Evolutionary conservation across 2,888 invertebrate species (phyloP).

Genomic region (Pardosa pseudoannulata): DNA sequence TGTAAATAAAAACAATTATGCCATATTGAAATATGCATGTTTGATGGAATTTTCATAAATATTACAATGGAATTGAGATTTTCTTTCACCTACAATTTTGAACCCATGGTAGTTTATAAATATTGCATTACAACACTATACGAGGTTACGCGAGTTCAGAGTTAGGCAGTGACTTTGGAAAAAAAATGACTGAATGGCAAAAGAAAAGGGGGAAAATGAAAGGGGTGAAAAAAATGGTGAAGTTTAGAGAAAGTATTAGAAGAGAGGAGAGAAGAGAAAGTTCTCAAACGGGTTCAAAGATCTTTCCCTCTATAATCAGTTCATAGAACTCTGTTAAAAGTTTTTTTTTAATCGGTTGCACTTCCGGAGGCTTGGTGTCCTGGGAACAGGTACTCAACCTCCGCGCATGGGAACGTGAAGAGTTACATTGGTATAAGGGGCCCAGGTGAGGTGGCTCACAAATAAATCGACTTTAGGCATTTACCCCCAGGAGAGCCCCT

Average conservation of each 20-base stretch:
- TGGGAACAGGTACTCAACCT: conserved; percentile 56
- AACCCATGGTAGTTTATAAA: not conserved
- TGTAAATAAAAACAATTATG: too few relatives aligned
- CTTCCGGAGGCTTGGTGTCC: conserved; percentile 66
- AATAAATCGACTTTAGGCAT: not conserved
- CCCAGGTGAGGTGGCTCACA: not conserved
- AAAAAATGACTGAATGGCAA: not conserved
- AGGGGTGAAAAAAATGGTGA: conserved; percentile 1
- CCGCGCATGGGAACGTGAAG: conserved; percentile 57
- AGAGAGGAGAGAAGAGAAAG: conserved; percentile 42
- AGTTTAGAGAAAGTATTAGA: conserved; percentile 6
- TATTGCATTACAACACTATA: not conserved
- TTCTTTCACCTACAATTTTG: too few relatives aligned
- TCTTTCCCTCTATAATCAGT: conserved; percentile 45
- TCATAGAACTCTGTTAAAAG: conserved; percentile 52
- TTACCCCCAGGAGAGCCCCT: not conserved
- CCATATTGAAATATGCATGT: too few relatives aligned
- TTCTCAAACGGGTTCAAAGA: conserved; percentile 68
- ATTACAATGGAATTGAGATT: too few relatives aligned
- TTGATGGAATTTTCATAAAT: too few relatives aligned
- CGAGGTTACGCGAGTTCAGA: not conserved
- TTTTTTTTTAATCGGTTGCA: conserved; percentile 40
- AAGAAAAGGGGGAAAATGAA: conserved; percentile 18
- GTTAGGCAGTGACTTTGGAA: not conserved
- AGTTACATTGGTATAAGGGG: not conserved